Conservation (phyloP, 2,888 invertebrate species). For the Exephanes ischioxanthus region DNA sequence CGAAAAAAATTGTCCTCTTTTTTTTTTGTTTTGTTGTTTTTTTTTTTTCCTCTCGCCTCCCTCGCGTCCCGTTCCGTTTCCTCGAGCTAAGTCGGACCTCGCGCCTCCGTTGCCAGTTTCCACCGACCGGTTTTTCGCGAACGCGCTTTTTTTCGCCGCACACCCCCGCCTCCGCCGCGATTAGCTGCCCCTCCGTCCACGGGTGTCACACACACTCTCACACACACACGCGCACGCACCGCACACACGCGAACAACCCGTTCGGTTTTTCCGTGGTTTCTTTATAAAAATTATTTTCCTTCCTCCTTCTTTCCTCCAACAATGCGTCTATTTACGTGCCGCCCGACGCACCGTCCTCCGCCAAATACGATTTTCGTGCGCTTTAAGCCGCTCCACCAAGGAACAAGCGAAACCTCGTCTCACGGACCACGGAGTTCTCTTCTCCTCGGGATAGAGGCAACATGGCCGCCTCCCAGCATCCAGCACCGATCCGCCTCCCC, state of each 20-base stretch:
- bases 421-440: conserved; percentile 80
- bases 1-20: not conserved
- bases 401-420: conserved; percentile 76
- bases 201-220: not conserved
- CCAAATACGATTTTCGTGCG: conserved; percentile 73
- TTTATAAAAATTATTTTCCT: not conserved
- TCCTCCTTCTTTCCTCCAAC: not conserved
- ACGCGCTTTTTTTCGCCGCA: conserved; percentile 46
- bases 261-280: conserved; percentile 9
- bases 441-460: conserved; percentile 88
- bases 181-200: conserved; percentile 7
- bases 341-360: conserved; percentile 40
- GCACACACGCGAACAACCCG: conserved; percentile 10
- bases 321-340: not conserved
- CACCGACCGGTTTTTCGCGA: conserved; percentile 65
- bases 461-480: conserved; percentile 89
- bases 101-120: conserved; percentile 42
- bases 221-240: not conserved
- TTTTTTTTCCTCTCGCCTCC: not conserved
- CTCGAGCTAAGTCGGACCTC: conserved; percentile 11
- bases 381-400: conserved; percentile 67
- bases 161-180: conserved; percentile 31
- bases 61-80: conserved; percentile 40
- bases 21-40: not conserved
- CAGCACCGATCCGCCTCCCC: conserved; percentile 81